These are phyloP conservation scores for Dicrurus megarhynchus DNA, from an alignment of 2,113 vertebrate genomes.

Conservation along the genomic window DNA sequence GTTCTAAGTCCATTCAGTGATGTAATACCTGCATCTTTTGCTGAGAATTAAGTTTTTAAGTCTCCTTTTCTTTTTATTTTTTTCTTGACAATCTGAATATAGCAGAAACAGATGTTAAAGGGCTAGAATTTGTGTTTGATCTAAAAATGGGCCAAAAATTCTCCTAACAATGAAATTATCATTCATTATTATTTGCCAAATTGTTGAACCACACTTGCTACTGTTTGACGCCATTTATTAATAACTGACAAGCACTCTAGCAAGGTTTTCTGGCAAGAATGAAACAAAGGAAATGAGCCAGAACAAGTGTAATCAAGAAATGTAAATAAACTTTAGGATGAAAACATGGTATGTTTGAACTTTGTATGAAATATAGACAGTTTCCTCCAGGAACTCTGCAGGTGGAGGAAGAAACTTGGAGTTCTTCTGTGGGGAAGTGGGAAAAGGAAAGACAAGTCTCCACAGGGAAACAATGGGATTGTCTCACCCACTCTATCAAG, in stretches of 20 bases:
- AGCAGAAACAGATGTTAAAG: constrained; percentile 26
- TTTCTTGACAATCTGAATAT: background rate
- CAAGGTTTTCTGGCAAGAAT: constrained; percentile 52
- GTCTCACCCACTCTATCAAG: background rate
- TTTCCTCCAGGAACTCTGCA: constrained; percentile 48
- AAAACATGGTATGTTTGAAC: constrained; percentile 48
- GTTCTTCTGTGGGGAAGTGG: background rate
- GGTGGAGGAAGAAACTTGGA: constrained; percentile 36
- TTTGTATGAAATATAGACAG: constrained; percentile 51
- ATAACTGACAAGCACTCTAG: constrained; percentile 31
- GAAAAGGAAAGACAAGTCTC: constrained; percentile 12
- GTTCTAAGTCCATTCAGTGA: background rate
- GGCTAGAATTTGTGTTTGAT: constrained; percentile 9
- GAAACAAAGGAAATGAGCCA: constrained; percentile 63
- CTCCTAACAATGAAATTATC: constrained; percentile 28
- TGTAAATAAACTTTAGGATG: constrained; percentile 59
- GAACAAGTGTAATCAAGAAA: constrained; percentile 57
- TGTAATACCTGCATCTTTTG: background rate
- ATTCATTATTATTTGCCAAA: constrained; percentile 35
- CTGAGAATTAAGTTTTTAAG: background rate
- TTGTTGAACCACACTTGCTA: constrained; percentile 34
- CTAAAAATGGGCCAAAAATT: background rate
- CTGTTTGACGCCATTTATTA: constrained; percentile 50
- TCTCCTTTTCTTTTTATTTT: background rate
- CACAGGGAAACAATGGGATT: background rate